Evolutionary conservation across 2,797 vertebrate genomes (phyloP).

Genomic region (Oryzias dopingdopingensis): DNA sequence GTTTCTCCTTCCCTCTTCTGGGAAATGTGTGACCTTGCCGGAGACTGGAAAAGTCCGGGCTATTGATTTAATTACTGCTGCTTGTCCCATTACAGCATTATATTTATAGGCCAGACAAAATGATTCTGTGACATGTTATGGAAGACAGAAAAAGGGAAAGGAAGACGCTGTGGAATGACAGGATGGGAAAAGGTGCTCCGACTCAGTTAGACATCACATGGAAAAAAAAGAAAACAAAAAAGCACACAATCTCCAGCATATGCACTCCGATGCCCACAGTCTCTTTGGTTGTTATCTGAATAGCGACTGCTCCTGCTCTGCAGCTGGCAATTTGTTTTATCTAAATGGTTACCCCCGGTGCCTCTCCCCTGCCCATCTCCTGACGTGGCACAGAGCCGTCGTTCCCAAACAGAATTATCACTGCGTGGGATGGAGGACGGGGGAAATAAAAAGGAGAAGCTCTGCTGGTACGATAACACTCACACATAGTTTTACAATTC

Average conservation of each 20-base stretch:
- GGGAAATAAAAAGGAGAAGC: conserved; percentile 35
- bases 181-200: conserved; percentile 2
- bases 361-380: conserved; percentile 66
- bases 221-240: conserved; percentile 20
- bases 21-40: conserved; percentile 86
- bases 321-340: conserved; percentile 82
- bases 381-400: conserved; percentile 73
- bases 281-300: conserved; percentile 62
- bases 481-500: conserved; percentile 68
- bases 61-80: conserved; percentile 97
- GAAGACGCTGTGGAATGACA: conserved; percentile 19
- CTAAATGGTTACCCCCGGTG: conserved; percentile 71
- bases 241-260: conserved; percentile 39
- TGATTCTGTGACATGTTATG: conserved; percentile 62
- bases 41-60: conserved; percentile 84
- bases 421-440: conserved; percentile 44
- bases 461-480: conserved; percentile 56
- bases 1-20: conserved; percentile 45
- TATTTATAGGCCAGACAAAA: conserved; percentile 81
- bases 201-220: conserved; percentile 31
- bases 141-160: conserved; percentile 15
- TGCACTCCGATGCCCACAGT: conserved; percentile 44
- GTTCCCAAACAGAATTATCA: conserved; percentile 78
- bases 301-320: conserved; percentile 61
- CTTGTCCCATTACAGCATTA: conserved; percentile 83